Conservation (phyloP, 2,113 vertebrate genomes). For the Myiozetetes cayanensis region DNA sequence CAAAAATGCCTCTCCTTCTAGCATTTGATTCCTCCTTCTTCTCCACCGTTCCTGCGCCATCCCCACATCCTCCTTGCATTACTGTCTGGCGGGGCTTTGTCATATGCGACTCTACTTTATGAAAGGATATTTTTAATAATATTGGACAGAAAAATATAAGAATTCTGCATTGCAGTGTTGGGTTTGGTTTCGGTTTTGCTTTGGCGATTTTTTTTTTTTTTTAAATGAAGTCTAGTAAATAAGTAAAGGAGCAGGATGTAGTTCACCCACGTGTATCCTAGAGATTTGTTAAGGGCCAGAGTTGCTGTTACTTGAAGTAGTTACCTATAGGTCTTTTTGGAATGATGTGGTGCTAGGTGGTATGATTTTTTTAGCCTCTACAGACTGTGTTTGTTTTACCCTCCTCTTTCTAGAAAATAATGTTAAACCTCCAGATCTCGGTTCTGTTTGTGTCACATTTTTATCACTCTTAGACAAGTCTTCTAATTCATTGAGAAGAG, state of each 20-base stretch:
- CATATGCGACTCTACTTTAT: fast-evolving
- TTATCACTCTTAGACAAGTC: neutral
- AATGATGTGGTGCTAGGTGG: neutral
- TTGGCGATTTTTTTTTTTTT: neutral
- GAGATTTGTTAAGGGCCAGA: neutral
- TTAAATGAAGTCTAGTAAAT: neutral
- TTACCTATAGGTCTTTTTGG: neutral
- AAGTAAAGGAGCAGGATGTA: neutral
- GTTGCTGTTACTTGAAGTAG: neutral
- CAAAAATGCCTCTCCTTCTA: neutral
- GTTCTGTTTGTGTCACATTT: neutral
- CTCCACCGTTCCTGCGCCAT: neutral
- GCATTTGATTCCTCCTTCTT: neutral
- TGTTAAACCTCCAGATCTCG: neutral
- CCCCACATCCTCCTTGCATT: neutral
- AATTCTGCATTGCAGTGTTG: neutral
- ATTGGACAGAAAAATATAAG: neutral
- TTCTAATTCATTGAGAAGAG: neutral
- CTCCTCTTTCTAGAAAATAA: neutral
- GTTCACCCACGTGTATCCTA: neutral
- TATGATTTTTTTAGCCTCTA: neutral
- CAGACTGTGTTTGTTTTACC: neutral
- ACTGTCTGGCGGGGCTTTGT: neutral
- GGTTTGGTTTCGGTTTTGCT: neutral
- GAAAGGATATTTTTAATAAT: neutral